Evolutionary conservation across 2,113 vertebrate species (phyloP).

Genomic region (Lonchura striata): DNA sequence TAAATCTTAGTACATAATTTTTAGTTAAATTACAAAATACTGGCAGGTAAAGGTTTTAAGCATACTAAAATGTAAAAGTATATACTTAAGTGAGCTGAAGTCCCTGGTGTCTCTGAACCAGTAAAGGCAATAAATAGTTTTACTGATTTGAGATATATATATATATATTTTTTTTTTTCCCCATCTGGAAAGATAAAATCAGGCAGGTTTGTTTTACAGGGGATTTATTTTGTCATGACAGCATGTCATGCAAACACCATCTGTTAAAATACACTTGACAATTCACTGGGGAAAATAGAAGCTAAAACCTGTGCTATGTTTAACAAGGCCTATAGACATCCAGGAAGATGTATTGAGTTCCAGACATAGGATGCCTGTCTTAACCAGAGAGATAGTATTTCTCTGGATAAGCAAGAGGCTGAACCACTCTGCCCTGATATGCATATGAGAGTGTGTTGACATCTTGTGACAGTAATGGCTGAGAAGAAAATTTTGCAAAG

Average conservation of each 20-base stretch:
- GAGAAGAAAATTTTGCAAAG: neutral
- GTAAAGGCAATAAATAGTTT: neutral
- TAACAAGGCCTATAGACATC: neutral
- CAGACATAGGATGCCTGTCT: neutral
- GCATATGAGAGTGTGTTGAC: neutral
- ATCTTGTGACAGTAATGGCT: neutral
- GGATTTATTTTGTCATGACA: slow-evolving; percentile 26
- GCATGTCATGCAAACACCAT: neutral
- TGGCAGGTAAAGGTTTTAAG: neutral
- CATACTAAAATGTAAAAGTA: neutral
- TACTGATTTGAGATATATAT: neutral
- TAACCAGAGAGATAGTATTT: neutral
- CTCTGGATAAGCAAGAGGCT: neutral
- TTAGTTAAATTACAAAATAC: neutral
- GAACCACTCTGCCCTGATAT: neutral
- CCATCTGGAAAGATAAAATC: neutral
- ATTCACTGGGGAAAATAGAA: neutral
- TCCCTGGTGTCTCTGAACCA: neutral
- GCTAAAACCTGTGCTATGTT: neutral
- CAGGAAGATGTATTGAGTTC: neutral
- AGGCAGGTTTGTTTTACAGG: neutral
- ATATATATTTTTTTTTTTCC: too few species aligned
- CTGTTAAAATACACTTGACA: neutral
- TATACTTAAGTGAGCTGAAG: neutral
- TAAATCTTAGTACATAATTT: neutral